Evolutionary conservation across 64 coral and sea anemone species (phyloP).

Genomic region (Stichodactyla helianthus): DNA sequence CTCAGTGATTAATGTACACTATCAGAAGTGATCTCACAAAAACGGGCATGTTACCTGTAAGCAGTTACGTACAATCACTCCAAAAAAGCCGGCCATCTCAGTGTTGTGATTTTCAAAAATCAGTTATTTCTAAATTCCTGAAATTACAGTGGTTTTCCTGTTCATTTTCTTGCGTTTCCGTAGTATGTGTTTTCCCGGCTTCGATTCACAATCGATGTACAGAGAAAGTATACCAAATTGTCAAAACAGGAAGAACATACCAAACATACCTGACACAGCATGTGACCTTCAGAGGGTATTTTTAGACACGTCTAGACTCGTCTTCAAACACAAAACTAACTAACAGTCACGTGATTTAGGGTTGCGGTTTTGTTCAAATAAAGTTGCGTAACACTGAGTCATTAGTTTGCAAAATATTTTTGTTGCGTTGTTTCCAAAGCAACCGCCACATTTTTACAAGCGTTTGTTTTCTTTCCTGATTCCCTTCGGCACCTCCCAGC

Average conservation of each 20-base stretch:
- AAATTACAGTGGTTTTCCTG: background rate
- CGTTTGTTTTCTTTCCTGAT: no score
- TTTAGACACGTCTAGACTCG: background rate
- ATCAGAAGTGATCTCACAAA: background rate
- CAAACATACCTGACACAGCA: constrained; percentile 2
- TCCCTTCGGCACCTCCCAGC: no score
- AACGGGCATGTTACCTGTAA: background rate
- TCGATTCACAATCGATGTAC: background rate
- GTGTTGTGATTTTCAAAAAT: background rate
- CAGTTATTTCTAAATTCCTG: background rate
- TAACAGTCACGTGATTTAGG: background rate
- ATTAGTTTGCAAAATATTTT: background rate
- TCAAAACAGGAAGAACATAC: constrained; percentile 42
- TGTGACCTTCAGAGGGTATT: background rate
- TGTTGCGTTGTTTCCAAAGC: background rate
- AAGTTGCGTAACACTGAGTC: background rate
- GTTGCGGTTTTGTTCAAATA: background rate
- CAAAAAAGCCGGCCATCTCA: background rate
- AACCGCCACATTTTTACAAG: no score
- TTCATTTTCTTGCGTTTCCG: background rate
- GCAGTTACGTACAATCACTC: background rate
- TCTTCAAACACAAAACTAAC: background rate
- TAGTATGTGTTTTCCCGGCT: background rate
- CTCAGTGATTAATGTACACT: background rate
- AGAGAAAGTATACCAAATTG: background rate